phyloP scores from a whole-genome alignment of 2,113 vertebrate species.

The Gila orcuttii region DNA sequence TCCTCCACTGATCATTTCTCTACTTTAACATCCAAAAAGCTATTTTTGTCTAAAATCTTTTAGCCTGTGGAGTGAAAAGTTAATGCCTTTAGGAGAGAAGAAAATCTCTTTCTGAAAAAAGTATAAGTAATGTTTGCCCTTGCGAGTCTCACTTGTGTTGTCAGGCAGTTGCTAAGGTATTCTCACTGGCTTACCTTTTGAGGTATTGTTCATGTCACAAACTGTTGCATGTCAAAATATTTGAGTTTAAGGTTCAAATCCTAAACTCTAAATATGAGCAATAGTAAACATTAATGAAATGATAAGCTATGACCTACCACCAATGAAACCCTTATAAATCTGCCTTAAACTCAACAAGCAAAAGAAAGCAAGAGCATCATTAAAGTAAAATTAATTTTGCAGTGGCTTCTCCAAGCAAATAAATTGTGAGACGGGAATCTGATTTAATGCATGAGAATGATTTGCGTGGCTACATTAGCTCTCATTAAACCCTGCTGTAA shows the following conservation, averaged over 20 bases:
- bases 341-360: neutral
- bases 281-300: neutral
- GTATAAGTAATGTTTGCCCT: neutral
- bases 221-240: neutral
- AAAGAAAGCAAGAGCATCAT: neutral
- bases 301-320: neutral
- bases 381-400: constrained; percentile 33
- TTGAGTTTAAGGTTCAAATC: neutral
- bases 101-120: neutral
- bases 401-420: constrained; percentile 7
- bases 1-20: neutral
- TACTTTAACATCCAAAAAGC: neutral
- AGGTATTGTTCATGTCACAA: neutral
- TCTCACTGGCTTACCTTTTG: neutral
- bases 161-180: neutral
- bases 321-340: constrained; percentile 14
- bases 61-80: neutral
- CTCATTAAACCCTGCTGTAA: constrained; percentile 27
- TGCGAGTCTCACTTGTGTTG: neutral
- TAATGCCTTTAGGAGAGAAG: neutral
- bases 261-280: neutral
- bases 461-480: constrained; percentile 38
- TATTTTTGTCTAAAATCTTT: neutral
- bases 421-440: constrained; percentile 32
- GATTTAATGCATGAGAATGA: constrained; percentile 41